Conservation (phyloP, 2,797 vertebrate genomes). For the Aphelocoma californica region DNA sequence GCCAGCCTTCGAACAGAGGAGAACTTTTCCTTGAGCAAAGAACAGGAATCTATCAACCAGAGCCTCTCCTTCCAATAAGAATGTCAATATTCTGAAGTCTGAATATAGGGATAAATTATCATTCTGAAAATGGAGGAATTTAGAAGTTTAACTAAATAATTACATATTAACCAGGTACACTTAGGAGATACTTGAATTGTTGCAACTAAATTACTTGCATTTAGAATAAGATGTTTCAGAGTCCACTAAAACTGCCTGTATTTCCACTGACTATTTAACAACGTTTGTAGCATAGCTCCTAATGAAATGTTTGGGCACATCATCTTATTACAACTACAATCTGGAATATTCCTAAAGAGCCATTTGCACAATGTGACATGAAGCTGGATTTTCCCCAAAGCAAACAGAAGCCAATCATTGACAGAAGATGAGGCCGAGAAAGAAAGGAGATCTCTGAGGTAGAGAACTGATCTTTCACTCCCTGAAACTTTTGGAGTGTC, state of each 20-base stretch:
- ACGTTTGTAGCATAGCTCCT: background rate
- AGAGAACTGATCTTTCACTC: rapidly evolving
- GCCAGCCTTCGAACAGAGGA: background rate
- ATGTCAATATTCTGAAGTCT: background rate
- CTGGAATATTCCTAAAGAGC: background rate
- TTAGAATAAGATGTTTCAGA: background rate
- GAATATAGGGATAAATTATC: background rate
- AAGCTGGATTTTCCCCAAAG: background rate
- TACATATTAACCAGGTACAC: background rate
- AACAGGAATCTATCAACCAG: background rate
- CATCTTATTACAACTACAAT: background rate
- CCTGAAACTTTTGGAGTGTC: background rate
- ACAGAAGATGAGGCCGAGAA: background rate
- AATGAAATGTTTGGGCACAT: background rate
- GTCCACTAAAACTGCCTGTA: background rate
- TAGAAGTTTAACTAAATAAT: background rate
- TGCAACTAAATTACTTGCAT: background rate
- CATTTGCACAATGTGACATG: background rate
- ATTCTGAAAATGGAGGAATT: background rate
- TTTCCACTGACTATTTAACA: background rate
- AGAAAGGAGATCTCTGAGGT: background rate
- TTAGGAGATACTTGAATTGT: background rate
- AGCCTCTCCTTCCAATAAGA: background rate
- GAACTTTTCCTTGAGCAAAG: background rate
- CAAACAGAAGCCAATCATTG: background rate